These are phyloP conservation scores for Heteropelma amictum DNA, from an alignment of 2,888 invertebrate genomes.

Conservation along the genomic window DNA sequence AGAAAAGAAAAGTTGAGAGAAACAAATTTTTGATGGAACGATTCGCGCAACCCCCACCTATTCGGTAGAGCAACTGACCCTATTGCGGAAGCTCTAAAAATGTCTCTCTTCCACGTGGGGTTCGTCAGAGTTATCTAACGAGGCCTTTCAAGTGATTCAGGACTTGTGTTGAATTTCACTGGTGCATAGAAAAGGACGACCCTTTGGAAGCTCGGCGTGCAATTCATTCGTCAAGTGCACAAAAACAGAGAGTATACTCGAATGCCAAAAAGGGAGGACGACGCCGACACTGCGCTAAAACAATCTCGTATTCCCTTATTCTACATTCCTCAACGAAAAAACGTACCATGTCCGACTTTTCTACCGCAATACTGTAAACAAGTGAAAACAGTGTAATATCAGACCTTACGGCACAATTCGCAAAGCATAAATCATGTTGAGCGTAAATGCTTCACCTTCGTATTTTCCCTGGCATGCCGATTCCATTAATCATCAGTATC, in stretches of 20 bases:
- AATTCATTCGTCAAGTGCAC: conserved; percentile 44
- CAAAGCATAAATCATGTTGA: conserved; percentile 11
- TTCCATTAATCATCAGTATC: conserved; percentile 35
- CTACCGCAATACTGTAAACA: neutral
- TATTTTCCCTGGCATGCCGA: neutral
- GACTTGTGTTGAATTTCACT: conserved; percentile 39
- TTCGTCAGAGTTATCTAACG: conserved; percentile 43
- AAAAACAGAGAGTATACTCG: conserved; percentile 44
- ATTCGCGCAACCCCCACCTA: too few species aligned
- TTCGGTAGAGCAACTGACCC: conserved; percentile 47
- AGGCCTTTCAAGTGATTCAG: conserved; percentile 47
- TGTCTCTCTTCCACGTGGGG: conserved; percentile 35
- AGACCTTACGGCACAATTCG: conserved; percentile 2
- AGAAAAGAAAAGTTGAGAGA: too few species aligned
- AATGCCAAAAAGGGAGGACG: conserved; percentile 12
- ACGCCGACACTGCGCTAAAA: conserved; percentile 18
- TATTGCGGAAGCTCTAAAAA: conserved; percentile 45
- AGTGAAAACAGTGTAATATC: neutral
- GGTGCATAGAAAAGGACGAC: conserved; percentile 6
- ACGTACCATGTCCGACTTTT: neutral
- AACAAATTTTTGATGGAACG: too few species aligned
- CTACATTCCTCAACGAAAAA: neutral
- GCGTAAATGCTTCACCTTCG: conserved; percentile 10
- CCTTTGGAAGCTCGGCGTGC: conserved; percentile 37
- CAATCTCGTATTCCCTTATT: neutral